Evolutionary conservation across 2,888 invertebrate genomes (phyloP), one percentile per base, ranked within the genome.

Genomic region (Mesorhabditis sp.): DNA sequence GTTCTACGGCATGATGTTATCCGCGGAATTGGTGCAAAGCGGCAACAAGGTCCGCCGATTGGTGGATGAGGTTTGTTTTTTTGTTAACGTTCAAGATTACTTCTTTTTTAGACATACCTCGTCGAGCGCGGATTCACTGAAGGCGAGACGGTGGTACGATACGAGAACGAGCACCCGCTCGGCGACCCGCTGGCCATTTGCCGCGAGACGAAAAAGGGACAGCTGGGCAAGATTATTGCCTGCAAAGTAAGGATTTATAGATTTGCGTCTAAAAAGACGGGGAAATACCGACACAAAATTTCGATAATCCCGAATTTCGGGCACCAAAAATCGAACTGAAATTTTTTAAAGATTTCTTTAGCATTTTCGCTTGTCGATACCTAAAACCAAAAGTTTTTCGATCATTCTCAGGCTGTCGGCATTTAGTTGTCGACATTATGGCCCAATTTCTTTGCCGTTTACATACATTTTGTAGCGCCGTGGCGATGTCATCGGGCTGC

Each of bases 131-230:
- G 65, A 45, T 69, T 45, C 65, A 69, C 64, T 65, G 43, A 65
- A 5, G 69, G 69, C 2, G 69, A 69, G 65, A 69, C 69, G 13
- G 69, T 69, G 50, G 62, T 69, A 43, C 15, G 15, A 7, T 69
- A 62, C 61, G 58, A 65, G 58, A 69, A 69, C 61, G 62, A 64
- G 61, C 65, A 65, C 41, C 43, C 63, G 61, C 64, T 65, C 15
- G 6, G 58, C 6, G 2, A 5, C 4, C 7, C 4, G 28, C 4
- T 6, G 15, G 4, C 43, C 5, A 4, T 61, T 28, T 7, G 13
- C 13, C 43, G 3, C 43, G 10, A 7, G 6, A 5, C 65, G 10
- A 15, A 65, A 7, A 43, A 10, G 13, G 41, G 65, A 10, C 28
- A 28, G 28, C 28, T 28, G 28, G 28, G 28, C 28, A 28, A 28